These are phyloP conservation scores for Smutsia temminckii DNA, from an alignment of 2,797 vertebrate genomes.

Conservation along the genomic window DNA sequence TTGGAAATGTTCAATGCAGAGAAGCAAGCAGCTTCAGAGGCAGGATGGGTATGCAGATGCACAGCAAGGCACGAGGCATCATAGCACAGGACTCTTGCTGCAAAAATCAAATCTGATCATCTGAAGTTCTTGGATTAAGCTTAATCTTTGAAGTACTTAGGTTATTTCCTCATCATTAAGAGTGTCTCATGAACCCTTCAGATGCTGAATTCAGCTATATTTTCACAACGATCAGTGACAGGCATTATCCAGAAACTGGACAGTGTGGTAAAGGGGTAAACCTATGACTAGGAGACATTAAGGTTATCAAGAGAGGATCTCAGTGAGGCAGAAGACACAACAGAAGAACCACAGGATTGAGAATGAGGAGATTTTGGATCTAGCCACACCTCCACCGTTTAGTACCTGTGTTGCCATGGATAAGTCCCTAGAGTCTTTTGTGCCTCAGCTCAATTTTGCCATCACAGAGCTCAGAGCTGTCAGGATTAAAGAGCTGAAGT, in stretches of 20 bases:
- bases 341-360: neutral
- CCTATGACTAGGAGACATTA: neutral
- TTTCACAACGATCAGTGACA: neutral
- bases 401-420: neutral
- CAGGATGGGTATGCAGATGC: neutral
- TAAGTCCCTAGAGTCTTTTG: neutral
- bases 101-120: neutral
- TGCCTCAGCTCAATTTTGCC: neutral
- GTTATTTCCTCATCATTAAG: neutral
- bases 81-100: neutral
- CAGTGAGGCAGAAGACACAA: neutral
- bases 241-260: neutral
- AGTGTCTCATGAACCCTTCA: neutral
- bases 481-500: neutral
- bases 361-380: neutral
- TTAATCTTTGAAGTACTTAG: neutral
- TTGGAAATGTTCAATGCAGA: neutral
- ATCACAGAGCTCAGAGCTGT: neutral
- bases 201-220: neutral
- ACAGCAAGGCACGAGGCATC: neutral
- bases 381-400: neutral
- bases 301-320: neutral
- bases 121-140: neutral
- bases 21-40: neutral
- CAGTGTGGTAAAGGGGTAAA: neutral